Percentiles rank a stretch among this genome's conserved stretches.
phyloP scores from a whole-genome alignment of 2,113 vertebrate genomes.

The Alethe diademata region DNA sequence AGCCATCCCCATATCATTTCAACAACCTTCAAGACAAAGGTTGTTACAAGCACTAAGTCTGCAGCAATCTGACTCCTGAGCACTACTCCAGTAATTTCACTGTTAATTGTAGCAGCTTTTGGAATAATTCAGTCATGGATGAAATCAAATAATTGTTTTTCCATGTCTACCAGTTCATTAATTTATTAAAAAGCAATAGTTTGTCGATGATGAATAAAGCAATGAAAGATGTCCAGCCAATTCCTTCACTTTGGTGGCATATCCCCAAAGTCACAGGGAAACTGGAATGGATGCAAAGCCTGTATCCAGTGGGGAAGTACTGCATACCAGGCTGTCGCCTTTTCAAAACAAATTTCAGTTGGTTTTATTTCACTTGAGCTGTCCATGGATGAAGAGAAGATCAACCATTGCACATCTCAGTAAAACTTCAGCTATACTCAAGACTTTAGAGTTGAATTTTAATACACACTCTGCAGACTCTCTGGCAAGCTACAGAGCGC shows the following conservation, averaged over 20 bases:
- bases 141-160: not conserved
- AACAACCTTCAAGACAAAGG: not conserved
- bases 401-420: not conserved
- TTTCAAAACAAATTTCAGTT: not conserved
- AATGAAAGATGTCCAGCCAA: not conserved
- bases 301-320: not conserved
- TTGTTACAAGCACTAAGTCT: not conserved
- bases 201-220: not conserved
- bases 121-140: not conserved
- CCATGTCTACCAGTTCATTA: not conserved
- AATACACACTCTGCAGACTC: not conserved
- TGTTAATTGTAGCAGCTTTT: not conserved
- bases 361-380: not conserved
- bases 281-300: not conserved
- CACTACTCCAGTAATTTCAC: fast-evolving
- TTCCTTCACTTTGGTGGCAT: not conserved
- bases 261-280: not conserved
- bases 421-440: not conserved
- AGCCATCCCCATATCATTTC: not conserved
- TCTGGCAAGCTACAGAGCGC: not conserved
- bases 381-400: not conserved
- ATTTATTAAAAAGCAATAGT: not conserved
- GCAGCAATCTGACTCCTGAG: not conserved
- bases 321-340: not conserved
- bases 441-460: not conserved